Evolutionary conservation across 64 coral and sea anemone species (phyloP), one percentile per base, ranked within the genome.

Genomic region (Actinia equina): DNA sequence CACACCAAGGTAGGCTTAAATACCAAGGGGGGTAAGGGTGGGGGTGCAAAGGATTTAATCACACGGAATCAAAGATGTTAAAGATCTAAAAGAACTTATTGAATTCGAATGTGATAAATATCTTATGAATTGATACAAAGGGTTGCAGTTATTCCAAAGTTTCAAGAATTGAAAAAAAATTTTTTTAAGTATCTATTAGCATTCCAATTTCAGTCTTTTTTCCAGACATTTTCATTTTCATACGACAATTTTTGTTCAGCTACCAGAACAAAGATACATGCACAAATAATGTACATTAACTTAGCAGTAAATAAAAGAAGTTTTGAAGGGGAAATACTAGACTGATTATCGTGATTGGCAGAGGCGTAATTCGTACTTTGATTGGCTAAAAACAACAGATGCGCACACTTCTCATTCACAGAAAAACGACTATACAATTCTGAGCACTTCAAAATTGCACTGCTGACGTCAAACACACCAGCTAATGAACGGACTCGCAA

Each of bases 11-110:
- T 37, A 37, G 30, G 30, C 0, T 37, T 37, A 1, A 37, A 37
- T 37, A 37, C 30, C 30, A 37, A 37, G 1, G 30, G 30, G 30
- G 30, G 30, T 0, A 1, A 54, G 52, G 12, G 52, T 54, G 52
- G 6, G 52, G 0, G 55, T 49, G 46, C 46, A 49, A 6, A 49
- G 46, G 46, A 60, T 13, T 22, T 22, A 65, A 65, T 1, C 62
- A 65, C 22, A 65, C 6, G 1, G 8, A 65, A 23, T 22, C 5
- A 22, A n/a, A 22, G 22, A 22, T n/a, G 17, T 65, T 65, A 65
- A 65, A 65, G 62, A 22, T 65, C 62, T 65, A 65, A 65, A 65
- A 65, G 62, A 65, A 65, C 23, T 65, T 65, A 65, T 65, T 65
- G 62, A 65, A 65, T 57, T 57, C 15, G 55, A 16, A 57, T 74